Evolutionary conservation across 2,888 invertebrate genomes (phyloP), one percentile per base, ranked within the genome.

Genomic region (Aethes cnicana): DNA sequence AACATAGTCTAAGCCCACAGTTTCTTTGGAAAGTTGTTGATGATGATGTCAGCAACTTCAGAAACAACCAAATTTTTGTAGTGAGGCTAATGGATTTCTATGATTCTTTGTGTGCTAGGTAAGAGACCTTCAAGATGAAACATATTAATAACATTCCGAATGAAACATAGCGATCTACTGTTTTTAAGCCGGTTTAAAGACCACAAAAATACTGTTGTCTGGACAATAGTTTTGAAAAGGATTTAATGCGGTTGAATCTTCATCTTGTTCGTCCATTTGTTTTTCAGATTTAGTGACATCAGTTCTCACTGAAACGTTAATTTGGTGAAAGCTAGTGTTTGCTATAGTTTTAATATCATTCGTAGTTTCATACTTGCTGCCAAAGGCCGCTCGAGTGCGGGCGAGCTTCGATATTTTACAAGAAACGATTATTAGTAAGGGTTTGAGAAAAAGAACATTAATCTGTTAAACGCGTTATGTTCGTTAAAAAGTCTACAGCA

Each of bases 351-450:
- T 33, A 33, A 6, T 32, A 32, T 41, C 39, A 36, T 42, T 44
- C 36, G 32, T 30, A 39, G 44, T 41, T 42, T 32, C 36, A 35
- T 57, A 50, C 53, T 49, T 49, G 39, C 41, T 48, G 47, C 47
- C 14, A 33, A 7, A 41, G 47, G 55, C 63, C 66, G 63, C 66
- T 55, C 50, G 62, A 63, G 66, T 64, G 67, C 66, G 68, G 68
- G 66, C 66, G 67, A 47, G 48, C 55, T 60, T 56, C 54, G 59
- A 57, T 32, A 28, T n/a, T n/a, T n/a, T n/a, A n/a, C n/a, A n/a
- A n/a, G n/a, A n/a, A n/a, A n/a, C n/a, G n/a, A n/a, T n/a, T n/a
- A n/a, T n/a, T n/a, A n/a, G n/a, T n/a, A n/a, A n/a, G n/a, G n/a
- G n/a, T n/a, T n/a, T n/a, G n/a, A n/a, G n/a, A n/a, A n/a, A n/a